Base-by-base conservation (phyloP, 2,888 invertebrate species). In the Amblyjoppa fuscipennis region DNA sequence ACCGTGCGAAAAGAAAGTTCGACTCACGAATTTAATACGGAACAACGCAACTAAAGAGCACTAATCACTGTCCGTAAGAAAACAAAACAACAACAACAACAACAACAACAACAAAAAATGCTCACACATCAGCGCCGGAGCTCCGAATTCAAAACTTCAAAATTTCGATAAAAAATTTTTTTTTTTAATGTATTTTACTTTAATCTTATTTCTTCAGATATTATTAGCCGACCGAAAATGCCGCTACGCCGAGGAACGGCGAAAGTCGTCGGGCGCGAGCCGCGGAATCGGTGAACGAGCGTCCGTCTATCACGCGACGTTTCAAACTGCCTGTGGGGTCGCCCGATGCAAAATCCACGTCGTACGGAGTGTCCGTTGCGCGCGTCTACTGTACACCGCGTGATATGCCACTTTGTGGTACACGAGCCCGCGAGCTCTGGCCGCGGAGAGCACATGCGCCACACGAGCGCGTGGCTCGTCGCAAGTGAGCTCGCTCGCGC, bases 391-490 rank as follows among this genome's bases (percentile, higher is more conserved):
- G 75, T 82, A 56, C 64, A 73, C 76, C 70, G 51, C 38, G 51
- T 25, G 70, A 45, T 34, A 75, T 20, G 20, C 20, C 64, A 64
- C 31, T 45, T 31, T 68, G 5, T 41, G 25, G 71, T 28, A 73
- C 45, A 74, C 31, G 49, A 49, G 53, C 45, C 79, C 76, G 80
- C 80, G 83, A 80, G 79, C 64, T 69, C 61, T 0, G 20, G 20
- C 20, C 61, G n/a, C 28, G 77, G 7, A 4, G 4, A 83, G 85
- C 85, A 83, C 85, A 85, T 85, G 85, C 85, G 85, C 85, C 76
- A 13, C 38, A 80, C 41, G 34, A 11, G 59, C 85, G 78, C 85
- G 85, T 77, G 76, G 64, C 31, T 31, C 16, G 20, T 66, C 61
- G 13, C 45, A 25, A 20, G 28, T 31, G 16, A 31, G 25, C 41